These are phyloP conservation scores for Lophochroa leadbeateri DNA, from an alignment of 2,113 vertebrate species.

Conservation along the genomic window DNA sequence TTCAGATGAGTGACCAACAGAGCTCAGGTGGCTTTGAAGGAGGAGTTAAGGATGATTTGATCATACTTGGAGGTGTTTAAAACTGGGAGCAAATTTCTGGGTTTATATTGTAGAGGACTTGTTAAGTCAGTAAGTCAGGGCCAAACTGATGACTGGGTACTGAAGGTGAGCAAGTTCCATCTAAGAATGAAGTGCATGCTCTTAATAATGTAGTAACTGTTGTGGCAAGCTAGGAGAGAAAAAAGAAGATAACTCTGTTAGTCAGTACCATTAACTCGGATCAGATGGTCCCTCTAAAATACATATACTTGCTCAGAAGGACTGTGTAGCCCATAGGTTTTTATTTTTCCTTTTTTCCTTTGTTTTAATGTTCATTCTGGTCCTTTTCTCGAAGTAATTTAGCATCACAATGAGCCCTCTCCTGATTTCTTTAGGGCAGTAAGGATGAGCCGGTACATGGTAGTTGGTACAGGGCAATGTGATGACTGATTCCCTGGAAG, in stretches of 20 bases:
- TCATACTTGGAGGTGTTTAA: neutral
- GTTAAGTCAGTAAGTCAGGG: neutral
- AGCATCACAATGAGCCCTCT: fast-evolving
- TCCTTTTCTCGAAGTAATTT: neutral
- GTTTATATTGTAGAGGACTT: neutral
- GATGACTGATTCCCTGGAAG: neutral
- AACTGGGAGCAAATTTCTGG: fast-evolving
- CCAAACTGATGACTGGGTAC: neutral
- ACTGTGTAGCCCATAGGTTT: fast-evolving
- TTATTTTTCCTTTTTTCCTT: fast-evolving
- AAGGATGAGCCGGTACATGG: fast-evolving
- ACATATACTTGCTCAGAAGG: fast-evolving
- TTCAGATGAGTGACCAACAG: neutral
- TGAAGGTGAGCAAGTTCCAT: neutral
- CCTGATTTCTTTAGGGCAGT: neutral
- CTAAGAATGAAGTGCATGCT: neutral
- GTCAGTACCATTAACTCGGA: fast-evolving
- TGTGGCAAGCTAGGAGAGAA: neutral
- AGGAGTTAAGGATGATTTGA: neutral
- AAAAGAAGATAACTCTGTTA: neutral
- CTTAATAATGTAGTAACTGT: too few species aligned
- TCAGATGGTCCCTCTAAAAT: neutral
- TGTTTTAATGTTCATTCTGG: neutral
- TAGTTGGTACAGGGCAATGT: neutral
- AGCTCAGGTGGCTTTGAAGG: neutral